Conservation (phyloP, 2,113 vertebrate genomes). For the Toxotes chatareus region DNA sequence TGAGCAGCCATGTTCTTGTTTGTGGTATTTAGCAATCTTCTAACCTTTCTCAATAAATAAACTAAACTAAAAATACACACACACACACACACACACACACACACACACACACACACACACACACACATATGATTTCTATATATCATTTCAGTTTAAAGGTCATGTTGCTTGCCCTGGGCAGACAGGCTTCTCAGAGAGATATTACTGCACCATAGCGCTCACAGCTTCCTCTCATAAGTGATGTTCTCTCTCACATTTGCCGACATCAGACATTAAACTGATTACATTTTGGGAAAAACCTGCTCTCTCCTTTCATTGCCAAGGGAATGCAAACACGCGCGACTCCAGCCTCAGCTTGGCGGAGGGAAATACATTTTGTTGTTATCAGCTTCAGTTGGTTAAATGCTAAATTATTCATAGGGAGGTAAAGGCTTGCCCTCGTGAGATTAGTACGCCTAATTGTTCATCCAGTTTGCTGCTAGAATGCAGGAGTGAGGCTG, state of each 20-base stretch:
- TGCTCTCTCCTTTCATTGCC: conserved; percentile 30
- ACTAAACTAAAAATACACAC: not conserved
- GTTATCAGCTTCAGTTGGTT: conserved; percentile 73
- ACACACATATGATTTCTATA: not conserved
- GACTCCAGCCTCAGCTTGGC: conserved; percentile 43
- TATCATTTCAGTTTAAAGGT: conserved; percentile 54
- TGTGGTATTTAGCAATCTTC: conserved; percentile 10
- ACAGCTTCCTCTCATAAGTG: conserved; percentile 24
- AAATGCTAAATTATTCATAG: conserved; percentile 81
- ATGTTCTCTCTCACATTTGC: conserved; percentile 43
- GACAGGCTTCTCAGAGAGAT: conserved; percentile 23
- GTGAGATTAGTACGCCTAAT: conserved; percentile 78
- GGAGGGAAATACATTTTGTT: conserved; percentile 62
- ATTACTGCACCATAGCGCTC: conserved; percentile 25
- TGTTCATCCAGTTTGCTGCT: conserved; percentile 64
- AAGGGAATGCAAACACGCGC: conserved; percentile 39
- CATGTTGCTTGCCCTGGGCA: not conserved
- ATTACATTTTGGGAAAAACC: conserved; percentile 53
- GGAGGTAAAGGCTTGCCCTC: conserved; percentile 68
- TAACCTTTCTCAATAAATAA: not conserved
- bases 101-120: no score
- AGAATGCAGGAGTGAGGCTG: conserved; percentile 35
- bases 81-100: no score
- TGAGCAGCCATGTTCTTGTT: not conserved
- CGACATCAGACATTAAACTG: conserved; percentile 51